Conservation (phyloP, 2,113 vertebrate species). For the Pseudorasbora parva region DNA sequence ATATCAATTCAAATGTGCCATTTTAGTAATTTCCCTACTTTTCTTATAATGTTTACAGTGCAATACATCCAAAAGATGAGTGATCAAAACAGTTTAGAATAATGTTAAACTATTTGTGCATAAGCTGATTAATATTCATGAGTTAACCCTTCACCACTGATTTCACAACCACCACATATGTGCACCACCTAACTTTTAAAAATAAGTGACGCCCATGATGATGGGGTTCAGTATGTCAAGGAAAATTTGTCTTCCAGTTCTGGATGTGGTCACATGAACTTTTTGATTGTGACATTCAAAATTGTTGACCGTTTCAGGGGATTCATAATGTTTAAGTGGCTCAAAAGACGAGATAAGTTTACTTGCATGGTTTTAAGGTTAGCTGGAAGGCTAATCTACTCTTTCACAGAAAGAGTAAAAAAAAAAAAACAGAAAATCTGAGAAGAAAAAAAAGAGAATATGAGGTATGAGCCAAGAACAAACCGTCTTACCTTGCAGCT, state of each 20-base stretch:
- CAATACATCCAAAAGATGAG: background rate
- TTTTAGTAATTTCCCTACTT: background rate
- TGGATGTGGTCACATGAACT: background rate
- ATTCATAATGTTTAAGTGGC: background rate
- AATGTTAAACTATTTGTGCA: background rate
- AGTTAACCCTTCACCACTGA: background rate
- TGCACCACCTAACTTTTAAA: background rate
- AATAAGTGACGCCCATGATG: background rate
- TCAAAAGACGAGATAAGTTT: background rate
- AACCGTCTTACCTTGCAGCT: constrained; percentile 87
- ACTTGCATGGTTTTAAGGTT: background rate
- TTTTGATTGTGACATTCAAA: background rate
- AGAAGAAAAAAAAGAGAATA: background rate
- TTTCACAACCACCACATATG: background rate
- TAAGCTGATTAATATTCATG: background rate
- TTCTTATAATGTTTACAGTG: background rate
- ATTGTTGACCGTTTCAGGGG: background rate
- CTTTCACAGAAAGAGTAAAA: background rate
- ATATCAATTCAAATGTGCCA: background rate
- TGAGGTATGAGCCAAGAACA: background rate
- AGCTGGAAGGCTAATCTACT: constrained; percentile 30
- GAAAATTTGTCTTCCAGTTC: background rate
- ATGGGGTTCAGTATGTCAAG: background rate
- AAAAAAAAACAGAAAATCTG: no score
- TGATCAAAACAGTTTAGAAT: background rate